These are phyloP conservation scores for Myiozetetes cayanensis DNA, from an alignment of 2,113 vertebrate genomes.

Conservation along the genomic window DNA sequence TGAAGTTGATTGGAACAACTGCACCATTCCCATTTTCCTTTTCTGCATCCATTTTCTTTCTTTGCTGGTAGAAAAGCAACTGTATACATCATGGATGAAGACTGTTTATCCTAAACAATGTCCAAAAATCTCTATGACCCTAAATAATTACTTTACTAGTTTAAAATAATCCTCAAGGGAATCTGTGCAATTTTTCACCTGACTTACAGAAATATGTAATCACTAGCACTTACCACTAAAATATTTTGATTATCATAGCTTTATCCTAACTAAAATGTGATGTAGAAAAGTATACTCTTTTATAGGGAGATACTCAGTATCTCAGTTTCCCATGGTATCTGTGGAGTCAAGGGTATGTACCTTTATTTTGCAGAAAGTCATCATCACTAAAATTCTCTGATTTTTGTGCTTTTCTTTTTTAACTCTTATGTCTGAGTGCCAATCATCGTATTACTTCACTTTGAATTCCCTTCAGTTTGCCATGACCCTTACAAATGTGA, in stretches of 20 bases:
- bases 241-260: neutral
- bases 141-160: neutral
- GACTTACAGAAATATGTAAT: neutral
- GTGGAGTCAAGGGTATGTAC: neutral
- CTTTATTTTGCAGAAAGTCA: neutral
- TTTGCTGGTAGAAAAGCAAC: neutral
- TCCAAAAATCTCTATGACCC: neutral
- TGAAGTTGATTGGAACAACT: neutral
- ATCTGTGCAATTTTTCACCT: neutral
- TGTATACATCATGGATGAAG: neutral
- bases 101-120: neutral
- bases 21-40: neutral
- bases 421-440: rapidly evolving
- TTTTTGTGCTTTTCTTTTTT: neutral
- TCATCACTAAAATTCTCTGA: neutral
- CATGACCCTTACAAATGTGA: neutral
- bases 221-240: neutral
- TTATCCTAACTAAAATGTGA: neutral
- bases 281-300: neutral
- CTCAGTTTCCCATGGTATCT: neutral
- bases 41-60: neutral
- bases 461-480: neutral
- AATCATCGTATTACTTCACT: neutral
- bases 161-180: neutral
- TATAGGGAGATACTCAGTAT: neutral